Evolutionary conservation across 2,113 vertebrate genomes (phyloP).

Genomic region (Pelecanus crispus): DNA sequence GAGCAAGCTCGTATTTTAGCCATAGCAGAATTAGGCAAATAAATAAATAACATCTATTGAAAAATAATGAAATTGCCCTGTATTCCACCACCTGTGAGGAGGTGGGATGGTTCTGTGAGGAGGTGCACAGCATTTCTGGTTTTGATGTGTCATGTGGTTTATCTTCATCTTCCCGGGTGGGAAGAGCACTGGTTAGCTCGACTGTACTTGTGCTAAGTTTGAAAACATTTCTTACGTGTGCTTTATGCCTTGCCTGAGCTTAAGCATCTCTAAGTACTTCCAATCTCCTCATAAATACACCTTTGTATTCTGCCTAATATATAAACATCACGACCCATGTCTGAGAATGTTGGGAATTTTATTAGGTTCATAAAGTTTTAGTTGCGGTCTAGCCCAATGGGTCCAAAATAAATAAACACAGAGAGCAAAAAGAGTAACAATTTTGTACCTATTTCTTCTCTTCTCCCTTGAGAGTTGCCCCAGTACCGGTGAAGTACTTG

Average conservation of each 20-base stretch:
- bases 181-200: background rate
- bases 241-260: background rate
- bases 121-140: background rate
- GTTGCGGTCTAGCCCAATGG: slow-evolving; percentile 64
- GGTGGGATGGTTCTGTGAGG: background rate
- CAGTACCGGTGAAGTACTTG: slow-evolving; percentile 38
- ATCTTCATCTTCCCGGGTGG: background rate
- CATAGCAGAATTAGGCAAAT: background rate
- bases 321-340: slow-evolving; percentile 74
- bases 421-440: slow-evolving; percentile 65
- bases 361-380: slow-evolving; percentile 79
- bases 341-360: slow-evolving; percentile 84
- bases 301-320: slow-evolving; percentile 71
- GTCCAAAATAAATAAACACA: slow-evolving; percentile 79
- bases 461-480: background rate
- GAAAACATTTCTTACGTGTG: background rate
- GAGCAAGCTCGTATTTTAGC: background rate
- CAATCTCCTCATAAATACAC: slow-evolving; percentile 70
- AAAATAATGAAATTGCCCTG: background rate
- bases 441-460: slow-evolving; percentile 51
- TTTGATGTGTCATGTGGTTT: background rate
- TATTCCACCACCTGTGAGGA: background rate
- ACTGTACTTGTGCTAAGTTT: background rate
- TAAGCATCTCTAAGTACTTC: slow-evolving; percentile 54
- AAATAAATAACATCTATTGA: background rate